A percentile compares a stretch with the other conserved stretches of the same genome.
These are phyloP conservation scores for Eolophus roseicapilla DNA, from an alignment of 2,113 vertebrate genomes.

Conservation along the genomic window DNA sequence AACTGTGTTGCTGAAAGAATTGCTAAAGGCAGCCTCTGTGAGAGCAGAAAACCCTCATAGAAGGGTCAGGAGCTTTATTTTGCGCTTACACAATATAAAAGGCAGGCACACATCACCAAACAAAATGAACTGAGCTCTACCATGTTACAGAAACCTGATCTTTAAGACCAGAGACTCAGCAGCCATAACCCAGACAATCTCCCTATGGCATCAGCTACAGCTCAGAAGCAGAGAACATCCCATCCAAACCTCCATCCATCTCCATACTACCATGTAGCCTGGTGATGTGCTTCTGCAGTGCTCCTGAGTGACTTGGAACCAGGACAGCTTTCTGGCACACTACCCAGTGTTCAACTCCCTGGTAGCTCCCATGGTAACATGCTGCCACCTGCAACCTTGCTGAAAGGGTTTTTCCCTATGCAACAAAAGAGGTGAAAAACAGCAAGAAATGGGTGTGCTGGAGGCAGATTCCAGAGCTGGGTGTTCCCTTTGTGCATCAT, in stretches of 20 bases:
- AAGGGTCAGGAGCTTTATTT: not conserved
- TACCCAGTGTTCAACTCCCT: not conserved
- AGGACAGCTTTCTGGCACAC: not conserved
- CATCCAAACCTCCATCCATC: not conserved
- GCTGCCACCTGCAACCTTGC: not conserved
- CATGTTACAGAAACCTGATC: not conserved
- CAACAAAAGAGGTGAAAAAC: not conserved
- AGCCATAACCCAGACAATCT: not conserved
- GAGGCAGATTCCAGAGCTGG: not conserved
- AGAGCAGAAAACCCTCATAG: not conserved
- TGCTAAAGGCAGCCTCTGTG: not conserved
- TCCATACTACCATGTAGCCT: not conserved
- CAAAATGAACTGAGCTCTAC: not conserved
- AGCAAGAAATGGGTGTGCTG: not conserved
- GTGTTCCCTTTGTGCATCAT: not conserved
- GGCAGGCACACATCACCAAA: fast-evolving
- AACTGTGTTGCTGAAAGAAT: fast-evolving
- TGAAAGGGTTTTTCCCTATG: not conserved
- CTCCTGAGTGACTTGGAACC: not conserved
- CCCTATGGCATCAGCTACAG: not conserved
- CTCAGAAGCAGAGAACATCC: not conserved
- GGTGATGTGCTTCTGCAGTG: not conserved
- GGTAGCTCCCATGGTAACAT: fast-evolving
- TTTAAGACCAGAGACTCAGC: not conserved
- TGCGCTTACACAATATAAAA: not conserved